These are phyloP conservation scores for Dorcus hopei DNA, from an alignment of 2,888 invertebrate species.

Conservation along the genomic window DNA sequence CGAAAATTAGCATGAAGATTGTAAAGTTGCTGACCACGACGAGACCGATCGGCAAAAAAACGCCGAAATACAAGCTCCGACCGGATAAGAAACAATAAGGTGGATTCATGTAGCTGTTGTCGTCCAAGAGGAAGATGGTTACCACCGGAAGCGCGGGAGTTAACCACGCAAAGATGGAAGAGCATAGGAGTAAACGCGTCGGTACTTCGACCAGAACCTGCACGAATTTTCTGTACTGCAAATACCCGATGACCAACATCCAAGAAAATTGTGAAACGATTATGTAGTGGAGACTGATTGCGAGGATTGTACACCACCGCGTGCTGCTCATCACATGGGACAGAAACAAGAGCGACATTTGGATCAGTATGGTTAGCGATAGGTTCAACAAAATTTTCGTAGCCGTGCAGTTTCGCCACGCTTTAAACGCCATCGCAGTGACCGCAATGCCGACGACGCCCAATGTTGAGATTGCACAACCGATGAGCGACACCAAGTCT, in stretches of 20 bases:
- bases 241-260: constrained; percentile 44
- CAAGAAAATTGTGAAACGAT: not conserved
- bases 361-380: constrained; percentile 49
- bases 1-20: constrained; percentile 56
- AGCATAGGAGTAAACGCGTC: constrained; percentile 57
- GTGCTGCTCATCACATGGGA: not conserved
- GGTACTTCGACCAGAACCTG: constrained; percentile 57
- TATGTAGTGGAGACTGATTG: not conserved
- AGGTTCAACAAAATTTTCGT: constrained; percentile 58
- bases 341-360: constrained; percentile 40
- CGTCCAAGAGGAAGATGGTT: constrained; percentile 47
- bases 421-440: constrained; percentile 53
- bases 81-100: constrained; percentile 54
- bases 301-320: not conserved
- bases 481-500: constrained; percentile 50
- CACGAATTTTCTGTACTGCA: constrained; percentile 62
- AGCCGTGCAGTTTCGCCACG: constrained; percentile 58
- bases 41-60: constrained; percentile 52
- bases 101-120: constrained; percentile 48
- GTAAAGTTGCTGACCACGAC: constrained; percentile 55
- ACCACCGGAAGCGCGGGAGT: constrained; percentile 53
- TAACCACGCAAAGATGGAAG: constrained; percentile 61
- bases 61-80: constrained; percentile 51
- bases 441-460: constrained; percentile 50
- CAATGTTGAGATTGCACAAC: constrained; percentile 51